phyloP scores from a whole-genome alignment of 2,113 vertebrate species.

The Plectropomus leopardus region DNA sequence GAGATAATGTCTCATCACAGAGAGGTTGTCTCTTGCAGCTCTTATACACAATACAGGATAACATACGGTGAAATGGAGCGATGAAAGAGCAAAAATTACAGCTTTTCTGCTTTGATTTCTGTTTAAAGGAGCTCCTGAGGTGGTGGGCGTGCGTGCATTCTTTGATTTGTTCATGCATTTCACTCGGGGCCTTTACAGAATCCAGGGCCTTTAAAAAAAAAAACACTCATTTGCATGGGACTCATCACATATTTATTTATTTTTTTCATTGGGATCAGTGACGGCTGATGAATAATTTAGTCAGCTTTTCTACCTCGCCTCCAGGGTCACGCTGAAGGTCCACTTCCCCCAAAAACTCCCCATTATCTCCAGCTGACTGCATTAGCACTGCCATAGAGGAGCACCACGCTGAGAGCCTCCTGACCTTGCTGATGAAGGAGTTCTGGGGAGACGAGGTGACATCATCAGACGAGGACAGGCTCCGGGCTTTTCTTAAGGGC shows the following conservation, averaged over 20 bases:
- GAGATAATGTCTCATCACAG: conserved; percentile 55
- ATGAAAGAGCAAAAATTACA: conserved; percentile 38
- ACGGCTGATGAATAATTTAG: conserved; percentile 81
- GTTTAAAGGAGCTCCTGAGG: conserved; percentile 43
- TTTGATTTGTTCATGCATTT: conserved; percentile 53
- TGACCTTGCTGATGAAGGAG: conserved; percentile 79
- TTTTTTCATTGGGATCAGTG: conserved; percentile 78
- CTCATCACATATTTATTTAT: conserved; percentile 77
- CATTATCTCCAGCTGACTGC: conserved; percentile 80
- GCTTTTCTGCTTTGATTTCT: conserved; percentile 62
- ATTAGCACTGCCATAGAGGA: conserved; percentile 57
- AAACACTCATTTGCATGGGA: conserved; percentile 70
- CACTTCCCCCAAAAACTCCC: conserved; percentile 68
- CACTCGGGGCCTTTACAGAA: conserved; percentile 10
- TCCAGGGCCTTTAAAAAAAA: conserved; percentile 19
- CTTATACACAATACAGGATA: conserved; percentile 36
- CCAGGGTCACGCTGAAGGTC: conserved; percentile 79
- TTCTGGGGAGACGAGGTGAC: conserved; percentile 62
- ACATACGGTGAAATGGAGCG: conserved; percentile 30
- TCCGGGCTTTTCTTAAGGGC: conserved; percentile 28
- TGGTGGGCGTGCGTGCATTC: conserved; percentile 11
- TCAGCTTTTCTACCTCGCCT: conserved; percentile 67
- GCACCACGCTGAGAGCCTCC: conserved; percentile 60
- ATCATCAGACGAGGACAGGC: conserved; percentile 60
- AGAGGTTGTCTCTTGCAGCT: conserved; percentile 46